Percentiles rank a stretch among this genome's conserved stretches.
These are phyloP conservation scores for Melanotus villosus DNA, from an alignment of 2,888 invertebrate genomes.

Conservation along the genomic window DNA sequence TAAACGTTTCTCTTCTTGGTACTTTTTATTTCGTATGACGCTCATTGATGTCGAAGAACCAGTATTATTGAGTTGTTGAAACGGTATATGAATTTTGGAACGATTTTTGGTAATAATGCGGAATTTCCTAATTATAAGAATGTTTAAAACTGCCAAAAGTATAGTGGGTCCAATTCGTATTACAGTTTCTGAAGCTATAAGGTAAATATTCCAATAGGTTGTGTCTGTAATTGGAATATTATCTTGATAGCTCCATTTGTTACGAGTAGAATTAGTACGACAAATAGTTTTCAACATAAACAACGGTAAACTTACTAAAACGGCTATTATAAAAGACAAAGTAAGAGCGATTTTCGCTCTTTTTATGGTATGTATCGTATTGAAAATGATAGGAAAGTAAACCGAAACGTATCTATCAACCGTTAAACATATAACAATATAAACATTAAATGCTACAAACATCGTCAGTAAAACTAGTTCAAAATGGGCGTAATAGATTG, in stretches of 20 bases:
- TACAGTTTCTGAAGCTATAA: constrained; percentile 45
- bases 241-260: constrained; percentile 49
- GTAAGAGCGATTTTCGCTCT: constrained; percentile 45
- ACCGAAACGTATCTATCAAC: constrained; percentile 52
- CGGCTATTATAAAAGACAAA: constrained; percentile 41
- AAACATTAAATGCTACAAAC: constrained; percentile 50
- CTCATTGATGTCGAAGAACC: neutral
- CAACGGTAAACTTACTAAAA: constrained; percentile 45
- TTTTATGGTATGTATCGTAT: constrained; percentile 44
- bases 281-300: constrained; percentile 45
- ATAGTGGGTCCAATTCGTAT: constrained; percentile 49
- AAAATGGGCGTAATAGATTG: constrained; percentile 51
- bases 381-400: constrained; percentile 48
- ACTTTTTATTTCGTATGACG: constrained; percentile 46
- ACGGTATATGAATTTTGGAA: constrained; percentile 36
- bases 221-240: constrained; percentile 46
- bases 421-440: constrained; percentile 51
- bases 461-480: constrained; percentile 50
- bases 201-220: constrained; percentile 48
- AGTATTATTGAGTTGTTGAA: neutral
- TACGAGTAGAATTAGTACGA: neutral
- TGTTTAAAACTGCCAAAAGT: constrained; percentile 47
- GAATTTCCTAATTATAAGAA: constrained; percentile 50
- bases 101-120: constrained; percentile 47
- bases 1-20: constrained; percentile 51